These are phyloP conservation scores for Thryonomys swinderianus DNA, from an alignment of 2,113 vertebrate species.

Conservation along the genomic window DNA sequence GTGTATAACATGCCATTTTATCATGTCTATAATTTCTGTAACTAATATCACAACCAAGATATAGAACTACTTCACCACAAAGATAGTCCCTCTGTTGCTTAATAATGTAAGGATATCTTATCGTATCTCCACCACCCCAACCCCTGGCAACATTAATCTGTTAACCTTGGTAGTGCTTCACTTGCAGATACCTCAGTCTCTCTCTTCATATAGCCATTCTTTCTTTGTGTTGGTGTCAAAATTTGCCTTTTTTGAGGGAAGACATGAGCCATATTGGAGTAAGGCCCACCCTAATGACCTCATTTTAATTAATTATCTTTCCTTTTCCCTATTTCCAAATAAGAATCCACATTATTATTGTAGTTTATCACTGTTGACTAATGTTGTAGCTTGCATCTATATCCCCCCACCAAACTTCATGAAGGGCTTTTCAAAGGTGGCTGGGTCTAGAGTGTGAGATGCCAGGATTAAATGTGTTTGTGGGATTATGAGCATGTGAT, in stretches of 20 bases:
- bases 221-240: neutral
- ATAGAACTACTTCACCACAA: neutral
- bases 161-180: neutral
- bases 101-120: neutral
- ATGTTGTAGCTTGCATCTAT: neutral
- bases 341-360: neutral
- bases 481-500: too few relatives aligned
- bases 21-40: neutral
- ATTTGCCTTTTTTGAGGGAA: neutral
- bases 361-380: neutral
- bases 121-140: neutral
- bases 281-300: neutral
- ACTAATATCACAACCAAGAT: neutral
- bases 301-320: neutral
- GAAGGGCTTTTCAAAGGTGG: too few relatives aligned
- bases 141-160: neutral
- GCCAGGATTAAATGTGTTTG: too few relatives aligned
- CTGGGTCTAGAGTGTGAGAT: too few relatives aligned
- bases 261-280: neutral
- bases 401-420: too few relatives aligned
- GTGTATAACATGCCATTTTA: neutral
- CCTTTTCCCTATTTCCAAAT: neutral
- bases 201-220: neutral
- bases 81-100: too few relatives aligned
- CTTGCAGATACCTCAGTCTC: neutral